These are phyloP conservation scores for Chaetoderma sp. DNA, from an alignment of 2,888 invertebrate genomes.

Conservation along the genomic window DNA sequence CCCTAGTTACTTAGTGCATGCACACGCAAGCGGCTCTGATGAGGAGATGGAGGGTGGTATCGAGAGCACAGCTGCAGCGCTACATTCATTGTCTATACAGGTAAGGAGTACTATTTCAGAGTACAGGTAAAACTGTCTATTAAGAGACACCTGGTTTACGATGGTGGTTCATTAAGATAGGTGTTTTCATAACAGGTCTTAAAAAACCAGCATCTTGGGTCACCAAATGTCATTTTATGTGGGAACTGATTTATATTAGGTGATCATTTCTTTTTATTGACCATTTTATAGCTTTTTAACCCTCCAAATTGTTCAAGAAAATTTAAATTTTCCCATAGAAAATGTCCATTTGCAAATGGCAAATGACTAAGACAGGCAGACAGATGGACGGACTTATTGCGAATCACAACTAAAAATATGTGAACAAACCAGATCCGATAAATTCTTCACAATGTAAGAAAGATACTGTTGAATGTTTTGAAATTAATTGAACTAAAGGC, in stretches of 20 bases:
- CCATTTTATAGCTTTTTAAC: not conserved
- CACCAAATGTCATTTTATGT: not conserved
- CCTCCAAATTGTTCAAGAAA: too few relatives aligned
- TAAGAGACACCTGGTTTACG: too few relatives aligned
- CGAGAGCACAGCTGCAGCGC: constrained; percentile 77
- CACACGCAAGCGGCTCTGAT: constrained; percentile 46
- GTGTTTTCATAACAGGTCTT: not conserved
- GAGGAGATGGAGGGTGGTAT: constrained; percentile 76
- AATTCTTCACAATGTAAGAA: not conserved
- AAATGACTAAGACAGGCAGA: too few relatives aligned
- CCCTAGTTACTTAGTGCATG: constrained; percentile 54
- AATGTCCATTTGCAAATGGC: too few relatives aligned
- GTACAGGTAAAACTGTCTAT: not conserved
- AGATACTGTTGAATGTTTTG: too few relatives aligned
- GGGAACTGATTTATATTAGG: not conserved
- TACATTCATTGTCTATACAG: constrained; percentile 83
- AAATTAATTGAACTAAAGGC: too few relatives aligned
- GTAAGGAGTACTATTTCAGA: constrained; percentile 61
- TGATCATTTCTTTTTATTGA: not conserved
- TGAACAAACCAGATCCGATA: not conserved
- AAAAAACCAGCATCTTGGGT: not conserved
- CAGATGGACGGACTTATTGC: not conserved
- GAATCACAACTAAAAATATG: not conserved
- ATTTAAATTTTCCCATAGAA: too few relatives aligned
- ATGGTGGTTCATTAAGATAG: not conserved